Evolutionary conservation across 1,140 invertebrate genomes (phyloP), one percentile per base, ranked within the genome.

Genomic region (Homalodisca vitripennis): DNA sequence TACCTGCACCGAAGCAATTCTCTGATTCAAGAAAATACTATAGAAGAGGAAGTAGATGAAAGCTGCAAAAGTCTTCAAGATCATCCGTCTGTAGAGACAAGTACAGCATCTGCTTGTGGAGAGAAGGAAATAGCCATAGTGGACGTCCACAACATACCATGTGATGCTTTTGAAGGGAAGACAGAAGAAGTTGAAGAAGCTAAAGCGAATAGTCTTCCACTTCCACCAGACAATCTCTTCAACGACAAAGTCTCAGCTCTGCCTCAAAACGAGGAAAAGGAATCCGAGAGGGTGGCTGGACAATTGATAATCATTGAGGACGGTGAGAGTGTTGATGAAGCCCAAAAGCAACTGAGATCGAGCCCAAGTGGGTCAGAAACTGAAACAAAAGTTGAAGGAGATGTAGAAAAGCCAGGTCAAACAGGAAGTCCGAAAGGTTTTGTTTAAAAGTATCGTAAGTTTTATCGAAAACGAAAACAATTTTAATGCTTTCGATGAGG

Each of bases 1-100:
- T 60, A 12, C 22, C 29, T 60, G n/a, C 55, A 60, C 1, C 46
- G 68, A 69, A 64, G 57, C 24, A 69, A 57, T 29, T 69, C 68
- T 29, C 29, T 69, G 30, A 48, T 60, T 10, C 46, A 64, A 30
- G 68, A 64, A 64, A 34, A 63, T 12, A 69, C 68, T 6, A 69
- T 69, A 29, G 20, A 57, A 13, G 67, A 68, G 32, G 68, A 68
- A 60, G 55, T 27, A 60, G 55, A 10, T 6, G 55, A 60, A 22
- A 41, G 6, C 34, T 17, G 17, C 22, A 60, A 60, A 60, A 30
- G 26, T 24, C 55, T 3, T 51, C 48, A 20, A 51, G 14, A 51
- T 20, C 48, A 20, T 20, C 3, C 30, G 47, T 14, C 27, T n/a
- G n/a, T n/a, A n/a, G n/a, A n/a, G n/a, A n/a, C n/a, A n/a, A n/a